Conservation (phyloP, 2,888 invertebrate genomes). For the Trichogramma evanescens region DNA sequence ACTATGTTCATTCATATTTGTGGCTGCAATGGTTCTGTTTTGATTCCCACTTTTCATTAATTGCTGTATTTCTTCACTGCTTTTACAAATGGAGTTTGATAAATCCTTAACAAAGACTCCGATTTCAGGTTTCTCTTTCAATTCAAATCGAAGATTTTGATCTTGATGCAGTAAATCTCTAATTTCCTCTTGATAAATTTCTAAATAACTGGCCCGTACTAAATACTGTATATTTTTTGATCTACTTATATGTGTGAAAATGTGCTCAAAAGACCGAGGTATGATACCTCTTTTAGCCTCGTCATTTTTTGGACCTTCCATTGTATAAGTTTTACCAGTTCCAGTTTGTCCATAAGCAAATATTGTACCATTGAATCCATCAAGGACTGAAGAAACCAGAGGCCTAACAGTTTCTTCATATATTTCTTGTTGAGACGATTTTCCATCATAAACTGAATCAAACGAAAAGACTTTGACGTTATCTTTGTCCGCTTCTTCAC, state of each 20-base stretch:
- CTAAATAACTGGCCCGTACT: constrained; percentile 92
- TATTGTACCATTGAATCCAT: constrained; percentile 98
- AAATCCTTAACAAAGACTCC: constrained; percentile 95
- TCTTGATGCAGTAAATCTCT: constrained; percentile 64
- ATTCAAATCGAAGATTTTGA: constrained; percentile 62
- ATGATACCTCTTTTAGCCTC: constrained; percentile 80
- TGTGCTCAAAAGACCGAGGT: constrained; percentile 94
- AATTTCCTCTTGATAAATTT: constrained; percentile 91
- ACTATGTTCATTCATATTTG: constrained; percentile 98
- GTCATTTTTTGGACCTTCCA: constrained; percentile 64
- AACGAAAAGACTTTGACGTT: constrained; percentile 92
- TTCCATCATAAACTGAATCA: constrained; percentile 92
- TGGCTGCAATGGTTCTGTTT: constrained; percentile 90
- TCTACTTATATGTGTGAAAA: constrained; percentile 89
- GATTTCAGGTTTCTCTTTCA: constrained; percentile 69
- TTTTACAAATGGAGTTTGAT: constrained; percentile 90
- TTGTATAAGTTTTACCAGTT: constrained; percentile 77
- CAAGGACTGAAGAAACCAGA: constrained; percentile 87
- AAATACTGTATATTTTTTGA: constrained; percentile 91
- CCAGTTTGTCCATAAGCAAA: constrained; percentile 99
- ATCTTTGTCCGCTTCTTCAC: constrained; percentile 59
- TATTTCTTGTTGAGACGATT: constrained; percentile 81
- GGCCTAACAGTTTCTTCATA: constrained; percentile 96
- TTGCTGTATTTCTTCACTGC: constrained; percentile 85
- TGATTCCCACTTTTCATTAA: constrained; percentile 91